Evolutionary conservation across 2,113 vertebrate species (phyloP).

Genomic region (Sitta europaea): DNA sequence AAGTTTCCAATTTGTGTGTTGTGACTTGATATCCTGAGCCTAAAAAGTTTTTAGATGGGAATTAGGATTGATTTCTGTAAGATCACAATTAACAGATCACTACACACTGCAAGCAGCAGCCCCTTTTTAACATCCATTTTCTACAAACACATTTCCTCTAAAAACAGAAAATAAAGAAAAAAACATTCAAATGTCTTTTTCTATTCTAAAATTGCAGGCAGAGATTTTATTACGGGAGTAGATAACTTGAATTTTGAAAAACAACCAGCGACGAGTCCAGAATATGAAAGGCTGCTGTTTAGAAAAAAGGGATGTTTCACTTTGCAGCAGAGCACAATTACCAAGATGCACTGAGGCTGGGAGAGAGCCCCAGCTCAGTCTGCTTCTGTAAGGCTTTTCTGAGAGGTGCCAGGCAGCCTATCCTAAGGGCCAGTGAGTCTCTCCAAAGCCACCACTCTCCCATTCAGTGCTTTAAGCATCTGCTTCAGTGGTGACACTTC

Average conservation of each 20-base stretch:
- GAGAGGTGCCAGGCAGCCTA: not conserved
- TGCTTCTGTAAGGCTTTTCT: not conserved
- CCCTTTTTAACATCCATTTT: not conserved
- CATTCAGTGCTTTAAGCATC: not conserved
- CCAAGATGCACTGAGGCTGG: not conserved
- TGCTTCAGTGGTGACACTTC: not conserved
- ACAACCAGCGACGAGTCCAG: not conserved
- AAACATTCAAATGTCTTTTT: not conserved
- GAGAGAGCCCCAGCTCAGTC: not conserved
- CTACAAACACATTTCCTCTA: not conserved
- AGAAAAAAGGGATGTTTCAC: not conserved
- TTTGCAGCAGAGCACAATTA: not conserved
- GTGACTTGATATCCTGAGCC: not conserved
- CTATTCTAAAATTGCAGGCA: not conserved
- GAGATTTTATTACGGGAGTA: not conserved
- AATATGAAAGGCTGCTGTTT: not conserved
- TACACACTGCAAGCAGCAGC: not conserved
- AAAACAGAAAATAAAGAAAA: not conserved
- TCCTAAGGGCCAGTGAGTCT: not conserved
- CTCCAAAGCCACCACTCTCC: not conserved
- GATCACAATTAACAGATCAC: not conserved
- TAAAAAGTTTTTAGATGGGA: not conserved
- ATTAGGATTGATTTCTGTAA: not conserved
- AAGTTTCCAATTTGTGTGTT: not conserved
- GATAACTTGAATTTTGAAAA: constrained; percentile 5